phyloP scores from a whole-genome alignment of 2,113 vertebrate species.

The Psammodynastes pulverulentus region DNA sequence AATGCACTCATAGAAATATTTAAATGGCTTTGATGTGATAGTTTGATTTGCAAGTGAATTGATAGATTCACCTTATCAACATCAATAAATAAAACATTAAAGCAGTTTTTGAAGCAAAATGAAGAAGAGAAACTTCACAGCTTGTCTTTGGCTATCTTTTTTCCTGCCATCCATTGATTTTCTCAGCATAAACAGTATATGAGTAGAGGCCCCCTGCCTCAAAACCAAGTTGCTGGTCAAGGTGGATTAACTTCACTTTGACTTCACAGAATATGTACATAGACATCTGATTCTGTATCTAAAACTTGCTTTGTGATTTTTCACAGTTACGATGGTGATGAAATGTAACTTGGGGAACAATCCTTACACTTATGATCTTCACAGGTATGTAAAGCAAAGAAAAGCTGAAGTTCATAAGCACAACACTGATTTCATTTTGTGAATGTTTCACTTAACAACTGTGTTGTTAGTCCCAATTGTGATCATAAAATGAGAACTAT shows the following conservation, averaged over 20 bases:
- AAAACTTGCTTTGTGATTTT: neutral
- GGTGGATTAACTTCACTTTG: neutral
- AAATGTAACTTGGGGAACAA: neutral
- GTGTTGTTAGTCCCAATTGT: neutral
- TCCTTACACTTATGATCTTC: neutral
- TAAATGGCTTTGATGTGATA: neutral
- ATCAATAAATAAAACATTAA: neutral
- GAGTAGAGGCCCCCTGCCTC: neutral
- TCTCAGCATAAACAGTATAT: neutral
- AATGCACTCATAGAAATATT: neutral
- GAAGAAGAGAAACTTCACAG: neutral
- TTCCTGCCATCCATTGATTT: neutral
- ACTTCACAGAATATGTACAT: neutral
- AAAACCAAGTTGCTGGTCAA: neutral
- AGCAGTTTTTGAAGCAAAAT: neutral
- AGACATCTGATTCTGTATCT: neutral
- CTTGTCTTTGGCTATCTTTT: neutral
- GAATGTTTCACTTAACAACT: neutral
- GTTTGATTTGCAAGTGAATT: neutral
- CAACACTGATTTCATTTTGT: neutral
- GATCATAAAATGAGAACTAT: neutral
- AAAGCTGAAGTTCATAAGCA: neutral
- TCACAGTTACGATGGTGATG: neutral
- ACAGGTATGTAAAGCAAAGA: neutral
- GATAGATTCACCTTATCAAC: neutral